Percentiles rank a stretch among this genome's conserved stretches.
Conservation (phyloP, 1,140 invertebrate genomes). For the Goniozus legneri region DNA sequence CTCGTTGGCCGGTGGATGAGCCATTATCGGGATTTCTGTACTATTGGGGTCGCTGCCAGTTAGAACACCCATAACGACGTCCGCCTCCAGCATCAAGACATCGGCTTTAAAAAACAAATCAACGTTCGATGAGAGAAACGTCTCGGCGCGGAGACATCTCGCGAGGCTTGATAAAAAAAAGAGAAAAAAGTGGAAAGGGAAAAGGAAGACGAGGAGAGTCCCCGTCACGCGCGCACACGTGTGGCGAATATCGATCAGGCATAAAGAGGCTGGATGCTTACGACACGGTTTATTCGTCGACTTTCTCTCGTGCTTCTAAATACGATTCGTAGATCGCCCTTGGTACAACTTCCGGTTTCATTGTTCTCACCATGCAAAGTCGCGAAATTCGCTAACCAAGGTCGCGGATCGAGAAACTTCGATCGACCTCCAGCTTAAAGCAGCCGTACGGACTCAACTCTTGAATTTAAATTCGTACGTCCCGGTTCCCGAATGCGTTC, state of each 20-base stretch:
- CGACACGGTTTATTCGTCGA: too few species aligned
- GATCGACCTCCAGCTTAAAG: slow-evolving; percentile 3
- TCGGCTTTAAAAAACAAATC: slow-evolving; percentile 51
- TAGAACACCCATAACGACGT: slow-evolving; percentile 70
- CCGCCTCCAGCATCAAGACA: slow-evolving; percentile 83
- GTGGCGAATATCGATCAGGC: slow-evolving; percentile 35
- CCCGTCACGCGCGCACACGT: slow-evolving; percentile 24
- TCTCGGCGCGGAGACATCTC: too few species aligned
- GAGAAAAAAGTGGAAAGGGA: neutral
- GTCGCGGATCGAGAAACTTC: neutral
- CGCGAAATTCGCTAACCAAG: slow-evolving; percentile 5
- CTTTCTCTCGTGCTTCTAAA: neutral
- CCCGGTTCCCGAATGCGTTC: too few species aligned
- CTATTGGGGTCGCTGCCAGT: slow-evolving; percentile 23
- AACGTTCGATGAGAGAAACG: neutral
- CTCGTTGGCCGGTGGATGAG: slow-evolving; percentile 68
- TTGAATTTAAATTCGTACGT: too few species aligned
- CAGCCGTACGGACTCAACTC: too few species aligned
- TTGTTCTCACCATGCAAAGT: neutral
- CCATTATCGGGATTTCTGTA: slow-evolving; percentile 73
- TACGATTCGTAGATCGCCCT: neutral
- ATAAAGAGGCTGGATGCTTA: slow-evolving; percentile 30
- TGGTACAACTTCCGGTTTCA: neutral
- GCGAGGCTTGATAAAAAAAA: neutral
- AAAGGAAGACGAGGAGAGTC: neutral